Evolutionary conservation across 2,113 vertebrate genomes (phyloP).

Genomic region (Alouatta palliata): DNA sequence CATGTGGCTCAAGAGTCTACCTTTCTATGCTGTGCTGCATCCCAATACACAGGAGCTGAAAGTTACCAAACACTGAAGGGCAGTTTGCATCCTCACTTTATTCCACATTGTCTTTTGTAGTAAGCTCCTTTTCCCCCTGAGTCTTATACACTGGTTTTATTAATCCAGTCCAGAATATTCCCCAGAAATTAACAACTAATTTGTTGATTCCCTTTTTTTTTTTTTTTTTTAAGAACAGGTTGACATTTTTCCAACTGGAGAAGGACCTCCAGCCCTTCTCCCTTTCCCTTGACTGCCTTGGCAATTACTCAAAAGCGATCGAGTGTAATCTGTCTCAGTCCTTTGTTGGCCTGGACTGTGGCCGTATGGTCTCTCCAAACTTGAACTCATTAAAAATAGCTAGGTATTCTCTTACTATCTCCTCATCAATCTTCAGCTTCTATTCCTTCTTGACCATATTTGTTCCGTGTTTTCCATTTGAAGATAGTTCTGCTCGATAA

Average conservation of each 20-base stretch:
- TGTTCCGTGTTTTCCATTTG: slow-evolving; percentile 56
- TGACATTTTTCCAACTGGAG: not conserved
- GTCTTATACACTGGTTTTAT: not conserved
- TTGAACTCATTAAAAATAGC: slow-evolving; percentile 6
- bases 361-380: slow-evolving; percentile 16
- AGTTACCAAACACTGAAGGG: not conserved
- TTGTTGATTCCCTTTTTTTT: not conserved
- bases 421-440: slow-evolving; percentile 9
- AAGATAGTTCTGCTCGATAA: slow-evolving; percentile 53
- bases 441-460: slow-evolving; percentile 39
- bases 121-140: not conserved
- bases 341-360: not conserved
- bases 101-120: not conserved
- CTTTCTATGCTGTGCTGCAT: not conserved
- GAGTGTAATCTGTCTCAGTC: not conserved
- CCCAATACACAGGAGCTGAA: not conserved
- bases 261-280: not conserved
- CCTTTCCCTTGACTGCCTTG: not conserved
- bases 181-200: not conserved
- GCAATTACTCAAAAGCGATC: not conserved
- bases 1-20: not conserved
- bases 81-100: not conserved
- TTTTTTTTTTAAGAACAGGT: not conserved
- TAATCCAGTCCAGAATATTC: not conserved
- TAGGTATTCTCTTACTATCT: slow-evolving; percentile 51